These are phyloP conservation scores for Heptranchias perlo DNA, from an alignment of 2,113 vertebrate species.

Conservation along the genomic window DNA sequence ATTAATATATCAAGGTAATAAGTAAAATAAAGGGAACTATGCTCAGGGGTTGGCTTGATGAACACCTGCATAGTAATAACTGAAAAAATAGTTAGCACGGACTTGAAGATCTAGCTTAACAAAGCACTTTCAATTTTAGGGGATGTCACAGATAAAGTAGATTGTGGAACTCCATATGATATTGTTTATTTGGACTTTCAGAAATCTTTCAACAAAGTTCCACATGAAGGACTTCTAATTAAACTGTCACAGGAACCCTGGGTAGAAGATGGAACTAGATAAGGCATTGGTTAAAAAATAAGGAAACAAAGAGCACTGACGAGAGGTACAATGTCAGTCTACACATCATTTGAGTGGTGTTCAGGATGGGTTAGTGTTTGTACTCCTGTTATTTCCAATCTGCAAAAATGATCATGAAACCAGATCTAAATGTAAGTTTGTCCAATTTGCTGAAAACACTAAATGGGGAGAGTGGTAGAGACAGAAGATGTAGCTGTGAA, in stretches of 20 bases:
- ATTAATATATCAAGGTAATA: neutral
- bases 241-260: neutral
- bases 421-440: neutral
- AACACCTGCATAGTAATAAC: neutral
- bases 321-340: neutral
- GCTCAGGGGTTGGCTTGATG: neutral
- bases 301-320: neutral
- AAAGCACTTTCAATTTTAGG: neutral
- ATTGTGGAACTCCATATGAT: constrained; percentile 1
- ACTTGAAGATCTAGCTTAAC: neutral
- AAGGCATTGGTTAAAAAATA: neutral
- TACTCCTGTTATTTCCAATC: neutral
- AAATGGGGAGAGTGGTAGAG: neutral
- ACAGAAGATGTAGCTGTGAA: neutral
- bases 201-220: neutral
- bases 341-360: neutral
- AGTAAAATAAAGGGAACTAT: neutral
- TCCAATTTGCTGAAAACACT: neutral
- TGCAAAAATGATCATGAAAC: neutral
- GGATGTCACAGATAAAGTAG: neutral
- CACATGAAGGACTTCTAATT: neutral
- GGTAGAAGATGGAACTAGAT: neutral
- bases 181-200: neutral
- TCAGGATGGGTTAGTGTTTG: neutral
- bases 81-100: neutral